Conservation (phyloP, 2,888 invertebrate species). For the Drosophila neotestacea region DNA sequence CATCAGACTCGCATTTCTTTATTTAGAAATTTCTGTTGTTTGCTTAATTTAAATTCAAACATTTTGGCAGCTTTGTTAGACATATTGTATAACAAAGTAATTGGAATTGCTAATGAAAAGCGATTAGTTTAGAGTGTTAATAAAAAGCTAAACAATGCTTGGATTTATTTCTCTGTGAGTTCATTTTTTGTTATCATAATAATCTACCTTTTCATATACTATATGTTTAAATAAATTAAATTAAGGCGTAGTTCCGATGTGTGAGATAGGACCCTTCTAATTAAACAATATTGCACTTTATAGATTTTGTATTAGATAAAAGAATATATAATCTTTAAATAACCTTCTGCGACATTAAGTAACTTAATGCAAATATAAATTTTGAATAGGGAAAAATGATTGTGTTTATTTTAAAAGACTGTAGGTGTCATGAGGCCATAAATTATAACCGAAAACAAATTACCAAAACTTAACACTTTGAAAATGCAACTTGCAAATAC, state of each 20-base stretch:
- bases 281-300: not conserved
- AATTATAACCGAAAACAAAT: slow-evolving; percentile 39
- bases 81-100: slow-evolving; percentile 24
- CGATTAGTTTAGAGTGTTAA: not conserved
- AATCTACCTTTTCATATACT: not conserved
- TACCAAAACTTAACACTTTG: not conserved
- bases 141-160: not conserved
- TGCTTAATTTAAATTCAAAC: slow-evolving; percentile 31
- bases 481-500: slow-evolving; percentile 8
- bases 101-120: slow-evolving; percentile 35
- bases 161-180: not conserved
- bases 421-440: slow-evolving; percentile 48
- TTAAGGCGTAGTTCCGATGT: not conserved
- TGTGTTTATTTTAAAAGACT: slow-evolving; percentile 36
- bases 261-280: not conserved
- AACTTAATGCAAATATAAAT: not conserved
- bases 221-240: not conserved
- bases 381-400: slow-evolving; percentile 2
- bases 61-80: slow-evolving; percentile 9
- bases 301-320: slow-evolving; percentile 2
- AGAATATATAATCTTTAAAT: slow-evolving; percentile 3
- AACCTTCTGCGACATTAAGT: slow-evolving; percentile 5
- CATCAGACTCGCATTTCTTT: slow-evolving; percentile 33
- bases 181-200: not conserved
- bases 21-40: slow-evolving; percentile 14